These are phyloP conservation scores for Melanerpes formicivorus DNA, from an alignment of 2,113 vertebrate species.

Conservation along the genomic window DNA sequence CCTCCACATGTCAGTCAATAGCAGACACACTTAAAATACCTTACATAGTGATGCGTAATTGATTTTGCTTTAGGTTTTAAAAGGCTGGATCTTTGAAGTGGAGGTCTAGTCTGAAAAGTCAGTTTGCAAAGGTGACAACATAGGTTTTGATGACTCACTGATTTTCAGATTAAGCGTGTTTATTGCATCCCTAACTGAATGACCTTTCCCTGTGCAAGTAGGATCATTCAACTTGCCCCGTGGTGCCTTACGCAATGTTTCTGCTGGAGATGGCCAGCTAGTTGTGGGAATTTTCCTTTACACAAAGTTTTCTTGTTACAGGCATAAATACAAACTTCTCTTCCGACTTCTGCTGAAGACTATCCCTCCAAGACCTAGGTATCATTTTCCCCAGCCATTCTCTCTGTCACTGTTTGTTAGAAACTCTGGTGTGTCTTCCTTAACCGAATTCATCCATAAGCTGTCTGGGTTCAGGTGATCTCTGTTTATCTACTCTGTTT, in stretches of 20 bases:
- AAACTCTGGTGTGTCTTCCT: background rate
- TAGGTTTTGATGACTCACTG: background rate
- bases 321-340: background rate
- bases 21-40: background rate
- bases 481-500: background rate
- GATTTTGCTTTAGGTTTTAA: background rate
- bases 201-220: background rate
- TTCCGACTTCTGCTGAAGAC: background rate
- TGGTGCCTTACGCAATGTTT: background rate
- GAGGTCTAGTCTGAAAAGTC: background rate
- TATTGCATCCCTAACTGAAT: background rate
- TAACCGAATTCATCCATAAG: background rate
- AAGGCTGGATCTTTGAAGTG: background rate
- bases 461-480: background rate
- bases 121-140: background rate
- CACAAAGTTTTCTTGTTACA: background rate
- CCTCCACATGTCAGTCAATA: background rate
- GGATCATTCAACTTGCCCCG: background rate
- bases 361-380: background rate
- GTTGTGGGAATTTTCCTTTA: background rate
- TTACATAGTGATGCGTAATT: background rate
- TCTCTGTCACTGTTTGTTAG: background rate
- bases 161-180: background rate
- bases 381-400: background rate
- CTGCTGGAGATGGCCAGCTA: background rate